Evolutionary conservation across 2,888 invertebrate species (phyloP), one percentile per base, ranked within the genome.

Genomic region (Erebia epiphron): DNA sequence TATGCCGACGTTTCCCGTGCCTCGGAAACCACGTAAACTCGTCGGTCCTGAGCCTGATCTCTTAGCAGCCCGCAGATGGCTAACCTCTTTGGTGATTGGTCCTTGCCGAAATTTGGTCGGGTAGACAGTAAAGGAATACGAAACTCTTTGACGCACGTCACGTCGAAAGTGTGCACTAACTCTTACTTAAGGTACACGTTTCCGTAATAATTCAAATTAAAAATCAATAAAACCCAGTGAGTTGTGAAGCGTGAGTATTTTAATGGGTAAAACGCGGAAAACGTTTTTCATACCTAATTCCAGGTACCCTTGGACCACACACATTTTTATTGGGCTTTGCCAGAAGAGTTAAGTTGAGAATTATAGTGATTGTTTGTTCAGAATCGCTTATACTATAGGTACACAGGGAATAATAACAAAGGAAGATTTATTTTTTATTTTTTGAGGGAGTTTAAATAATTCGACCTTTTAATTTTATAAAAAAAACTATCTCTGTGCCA

Each of bases 151-250:
- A 43, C 41, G 16, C 4, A 16, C n/a, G 11, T 16, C 41, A 60
- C 11, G 60, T 41, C 60, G 60, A 10, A 3, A 60, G 16, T 60
- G 60, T 16, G 10, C 4, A 11, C 8, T 14, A 2, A 62, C 14
- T 41, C 9, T 21, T 1, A 46, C 7, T 13, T 21, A 18, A 62
- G 21, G 49, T 14, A 62, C 49, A 5, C 11, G 18, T 21, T 49
- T 14, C 21, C 21, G 46, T 62, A 49, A 62, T 62, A 21, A 62
- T 62, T 62, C 49, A 62, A 49, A 49, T 62, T 49, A 62, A 62
- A 49, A 18, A 49, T 62, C 49, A 26, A 62, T 62, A 21, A 21
- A 62, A 49, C 26, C 62, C 62, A 46, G 21, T 62, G 21, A 49
- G 62, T 14, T 49, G 62, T 21, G 62, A 62, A 62, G 14, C 18